Conservation (phyloP, 2,888 invertebrate species). For the Podabrus alpinus region DNA sequence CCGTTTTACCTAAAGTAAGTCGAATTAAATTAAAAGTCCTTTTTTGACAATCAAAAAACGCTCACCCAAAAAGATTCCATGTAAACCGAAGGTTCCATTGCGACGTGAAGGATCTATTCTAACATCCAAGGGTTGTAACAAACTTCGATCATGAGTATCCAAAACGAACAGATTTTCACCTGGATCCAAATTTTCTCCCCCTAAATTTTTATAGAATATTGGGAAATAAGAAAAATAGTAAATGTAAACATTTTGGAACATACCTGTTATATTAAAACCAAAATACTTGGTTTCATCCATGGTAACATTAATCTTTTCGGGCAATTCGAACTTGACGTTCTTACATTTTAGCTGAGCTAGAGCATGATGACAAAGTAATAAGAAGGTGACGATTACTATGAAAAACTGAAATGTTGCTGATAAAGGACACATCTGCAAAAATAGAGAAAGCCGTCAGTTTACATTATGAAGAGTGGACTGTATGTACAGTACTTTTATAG, state of each 20-base stretch:
- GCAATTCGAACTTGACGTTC: conserved; percentile 40
- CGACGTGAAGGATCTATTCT: background rate
- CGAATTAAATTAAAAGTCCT: background rate
- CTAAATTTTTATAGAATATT: no score
- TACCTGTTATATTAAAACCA: conserved; percentile 40
- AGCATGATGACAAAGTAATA: conserved; percentile 42
- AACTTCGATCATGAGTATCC: background rate
- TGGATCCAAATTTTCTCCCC: no score
- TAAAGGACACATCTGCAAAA: conserved; percentile 51
- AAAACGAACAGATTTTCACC: background rate
- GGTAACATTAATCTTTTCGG: conserved; percentile 39
- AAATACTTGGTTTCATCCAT: conserved; percentile 45
- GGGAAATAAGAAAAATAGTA: background rate
- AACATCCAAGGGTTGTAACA: background rate
- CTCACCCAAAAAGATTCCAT: conserved; percentile 51
- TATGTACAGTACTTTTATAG: background rate
- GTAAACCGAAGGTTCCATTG: conserved; percentile 45
- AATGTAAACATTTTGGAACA: background rate
- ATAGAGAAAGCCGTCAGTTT: background rate
- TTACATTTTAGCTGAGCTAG: conserved; percentile 41
- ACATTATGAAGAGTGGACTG: background rate
- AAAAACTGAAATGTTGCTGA: conserved; percentile 46
- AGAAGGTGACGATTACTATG: conserved; percentile 42
- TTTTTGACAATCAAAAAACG: background rate
- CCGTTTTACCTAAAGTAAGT: background rate